Evolutionary conservation across 2,888 invertebrate genomes (phyloP), one percentile per base, ranked within the genome.

Genomic region (Epirrita christyi): DNA sequence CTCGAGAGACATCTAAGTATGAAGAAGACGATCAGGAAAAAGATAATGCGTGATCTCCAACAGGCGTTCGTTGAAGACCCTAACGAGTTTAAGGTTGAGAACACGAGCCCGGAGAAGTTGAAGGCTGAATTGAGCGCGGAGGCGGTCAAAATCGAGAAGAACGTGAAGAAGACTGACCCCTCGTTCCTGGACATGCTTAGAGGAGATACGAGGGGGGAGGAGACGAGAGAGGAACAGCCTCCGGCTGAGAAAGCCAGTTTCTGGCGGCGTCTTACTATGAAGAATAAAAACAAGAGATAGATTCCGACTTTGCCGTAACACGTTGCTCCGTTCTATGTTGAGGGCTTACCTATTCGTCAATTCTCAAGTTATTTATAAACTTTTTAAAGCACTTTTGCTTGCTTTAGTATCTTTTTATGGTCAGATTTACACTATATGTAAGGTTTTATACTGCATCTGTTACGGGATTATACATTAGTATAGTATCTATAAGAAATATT

Each of bases 11-110:
- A 96, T 83, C 93, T 97, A 72, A 96, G 96, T 79, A 96, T 96
- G 96, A 96, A 97, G 91, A 96, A 96, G 81, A 96, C 96, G 13
- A 96, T 96, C 68, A 89, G 96, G 70, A 96, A 96, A 90, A 96
- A 96, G 87, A 96, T 96, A 78, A 96, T 96, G 96, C 92, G 96
- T 32, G 96, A 96, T 82, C 92, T 96, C 70, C 95, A 96, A 76
- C 96, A 96, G 80, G 94, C 94, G 41, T 94, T 95, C 81, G 94
- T 95, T 70, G 95, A 94, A 76, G 94, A 95, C 81, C 95, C 95
- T 66, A 94, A 94, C 82, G 95, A 95, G 87, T 95, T 95, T 83
- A 93, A 94, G 76, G 94, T 94, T 69, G 95, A 95, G 73, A 94
- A 94, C 74, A 94, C 94, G 75, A 94, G 94, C 70, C 94, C 93